Evolutionary conservation across 2,888 invertebrate genomes (phyloP).

Genomic region (Leptinotarsa juncta): DNA sequence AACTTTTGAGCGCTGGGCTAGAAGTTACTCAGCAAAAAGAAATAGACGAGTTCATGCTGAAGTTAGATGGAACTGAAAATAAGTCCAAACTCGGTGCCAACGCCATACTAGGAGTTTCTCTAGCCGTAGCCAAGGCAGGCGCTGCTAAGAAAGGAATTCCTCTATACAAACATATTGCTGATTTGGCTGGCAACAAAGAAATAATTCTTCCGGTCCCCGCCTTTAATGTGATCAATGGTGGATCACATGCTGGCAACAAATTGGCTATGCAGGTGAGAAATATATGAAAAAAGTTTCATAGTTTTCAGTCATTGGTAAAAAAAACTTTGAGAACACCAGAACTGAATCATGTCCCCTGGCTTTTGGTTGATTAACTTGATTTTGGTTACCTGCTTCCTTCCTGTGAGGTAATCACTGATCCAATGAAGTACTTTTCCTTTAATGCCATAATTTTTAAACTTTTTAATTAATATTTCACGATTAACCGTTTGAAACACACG

Average conservation of each 20-base stretch:
- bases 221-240: constrained; percentile 99
- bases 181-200: constrained; percentile 90
- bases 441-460: no score
- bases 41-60: constrained; percentile 88
- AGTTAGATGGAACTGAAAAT: constrained; percentile 96
- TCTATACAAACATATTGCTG: constrained; percentile 93
- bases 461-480: no score
- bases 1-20: constrained; percentile 80
- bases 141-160: constrained; percentile 93
- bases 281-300: not conserved
- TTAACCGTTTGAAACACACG: no score
- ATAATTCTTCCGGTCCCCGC: constrained; percentile 97
- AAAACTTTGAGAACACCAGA: no score
- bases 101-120: constrained; percentile 95
- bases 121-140: constrained; percentile 97
- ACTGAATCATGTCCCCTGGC: no score
- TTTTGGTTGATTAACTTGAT: no score
- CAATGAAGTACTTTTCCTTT: no score
- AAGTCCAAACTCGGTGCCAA: constrained; percentile 97
- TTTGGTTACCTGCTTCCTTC: no score
- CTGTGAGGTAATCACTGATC: no score
- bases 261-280: constrained; percentile 74
- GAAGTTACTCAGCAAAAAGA: constrained; percentile 91
- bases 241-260: constrained; percentile 98
- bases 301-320: no score